These are phyloP conservation scores for Dinomys branickii DNA, from an alignment of 2,113 vertebrate species.

Conservation along the genomic window DNA sequence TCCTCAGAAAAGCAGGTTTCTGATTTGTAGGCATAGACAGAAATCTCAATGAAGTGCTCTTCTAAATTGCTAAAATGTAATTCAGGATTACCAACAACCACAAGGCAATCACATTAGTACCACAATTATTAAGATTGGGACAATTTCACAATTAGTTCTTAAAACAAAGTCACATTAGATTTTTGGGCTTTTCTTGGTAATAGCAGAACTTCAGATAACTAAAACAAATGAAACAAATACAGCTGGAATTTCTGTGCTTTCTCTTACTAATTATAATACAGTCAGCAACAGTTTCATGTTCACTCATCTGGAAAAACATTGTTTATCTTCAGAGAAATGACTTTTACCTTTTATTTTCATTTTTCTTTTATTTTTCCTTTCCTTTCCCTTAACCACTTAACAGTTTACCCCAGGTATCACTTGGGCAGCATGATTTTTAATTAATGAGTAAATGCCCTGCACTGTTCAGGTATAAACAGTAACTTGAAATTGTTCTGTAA, in stretches of 20 bases:
- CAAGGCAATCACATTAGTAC: background rate
- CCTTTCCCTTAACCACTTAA: background rate
- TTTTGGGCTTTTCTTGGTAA: background rate
- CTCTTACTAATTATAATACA: background rate
- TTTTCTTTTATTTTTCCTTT: background rate
- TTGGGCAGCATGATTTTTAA: background rate
- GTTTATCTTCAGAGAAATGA: background rate
- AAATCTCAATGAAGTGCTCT: background rate
- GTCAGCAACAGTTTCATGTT: background rate
- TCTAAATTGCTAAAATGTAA: background rate
- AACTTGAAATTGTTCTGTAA: background rate
- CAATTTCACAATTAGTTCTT: constrained; percentile 26
- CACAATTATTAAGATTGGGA: background rate
- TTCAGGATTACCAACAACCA: background rate
- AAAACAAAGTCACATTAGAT: background rate
- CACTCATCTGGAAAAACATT: background rate
- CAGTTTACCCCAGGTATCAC: background rate
- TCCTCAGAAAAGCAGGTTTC: background rate
- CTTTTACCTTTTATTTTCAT: background rate
- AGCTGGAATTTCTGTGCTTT: background rate
- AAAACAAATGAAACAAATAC: constrained; percentile 37
- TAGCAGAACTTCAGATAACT: background rate
- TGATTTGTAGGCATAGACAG: background rate
- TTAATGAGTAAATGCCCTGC: background rate
- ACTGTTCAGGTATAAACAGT: background rate